Conservation (phyloP, 2,797 vertebrate species). For the Scyliorhinus canicula region DNA sequence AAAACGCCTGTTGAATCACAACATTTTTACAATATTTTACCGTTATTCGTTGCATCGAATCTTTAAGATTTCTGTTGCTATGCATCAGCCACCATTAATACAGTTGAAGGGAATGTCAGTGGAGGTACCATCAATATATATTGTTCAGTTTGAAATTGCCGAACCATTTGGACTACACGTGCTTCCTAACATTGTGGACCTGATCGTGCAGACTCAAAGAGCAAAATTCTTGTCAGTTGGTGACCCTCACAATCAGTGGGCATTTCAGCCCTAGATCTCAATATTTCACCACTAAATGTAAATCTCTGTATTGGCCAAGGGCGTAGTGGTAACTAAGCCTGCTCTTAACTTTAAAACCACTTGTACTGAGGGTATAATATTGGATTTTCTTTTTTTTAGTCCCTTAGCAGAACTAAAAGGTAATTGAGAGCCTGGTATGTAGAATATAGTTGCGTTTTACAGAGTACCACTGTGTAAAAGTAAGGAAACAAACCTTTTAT, state of each 20-base stretch:
- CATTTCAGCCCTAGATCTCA: background rate
- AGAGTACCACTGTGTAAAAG: conserved; percentile 26
- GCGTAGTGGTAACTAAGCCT: background rate
- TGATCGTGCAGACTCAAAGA: background rate
- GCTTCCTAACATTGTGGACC: background rate
- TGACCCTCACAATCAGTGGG: background rate
- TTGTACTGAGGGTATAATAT: background rate
- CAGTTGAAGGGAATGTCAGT: background rate
- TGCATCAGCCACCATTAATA: background rate
- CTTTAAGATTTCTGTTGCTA: background rate
- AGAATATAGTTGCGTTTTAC: conserved; percentile 19
- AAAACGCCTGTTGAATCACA: background rate
- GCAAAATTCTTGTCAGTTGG: background rate
- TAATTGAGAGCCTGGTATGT: conserved; percentile 22
- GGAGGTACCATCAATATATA: background rate
- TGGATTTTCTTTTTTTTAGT: background rate
- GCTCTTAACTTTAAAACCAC: background rate
- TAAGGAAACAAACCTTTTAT: conserved; percentile 31
- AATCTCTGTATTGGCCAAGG: background rate
- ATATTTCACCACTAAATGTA: background rate
- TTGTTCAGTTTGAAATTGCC: background rate
- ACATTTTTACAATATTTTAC: background rate
- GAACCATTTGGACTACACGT: background rate
- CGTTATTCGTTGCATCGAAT: no score
- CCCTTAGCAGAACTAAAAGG: background rate